Evolutionary conservation across 1,140 invertebrate species (phyloP).

Genomic region (Dolichoris vasculosae): DNA sequence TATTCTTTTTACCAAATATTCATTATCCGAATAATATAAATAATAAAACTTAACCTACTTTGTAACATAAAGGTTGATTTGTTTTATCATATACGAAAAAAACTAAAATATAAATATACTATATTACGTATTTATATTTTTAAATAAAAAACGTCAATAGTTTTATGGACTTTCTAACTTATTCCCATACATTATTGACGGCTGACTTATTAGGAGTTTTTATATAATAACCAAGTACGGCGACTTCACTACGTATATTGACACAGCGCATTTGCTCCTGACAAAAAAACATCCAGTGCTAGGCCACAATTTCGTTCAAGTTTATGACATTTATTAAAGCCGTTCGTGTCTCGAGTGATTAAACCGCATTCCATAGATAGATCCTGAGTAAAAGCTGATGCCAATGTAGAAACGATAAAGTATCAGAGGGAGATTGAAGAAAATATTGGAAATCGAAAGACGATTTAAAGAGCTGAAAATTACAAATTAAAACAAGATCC

Average conservation of each 20-base stretch:
- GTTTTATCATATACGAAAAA: no score
- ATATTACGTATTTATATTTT: neutral
- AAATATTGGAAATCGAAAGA: conserved; percentile 38
- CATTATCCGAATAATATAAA: no score
- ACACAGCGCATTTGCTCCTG: neutral
- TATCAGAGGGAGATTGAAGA: neutral
- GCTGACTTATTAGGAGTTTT: neutral
- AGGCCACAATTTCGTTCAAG: conserved; percentile 37
- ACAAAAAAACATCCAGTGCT: conserved; percentile 24
- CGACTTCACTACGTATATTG: neutral
- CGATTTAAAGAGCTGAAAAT: neutral
- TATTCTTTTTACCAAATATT: no score
- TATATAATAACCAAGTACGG: neutral
- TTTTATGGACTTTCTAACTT: conserved; percentile 15
- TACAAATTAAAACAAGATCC: neutral
- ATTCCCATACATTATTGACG: neutral
- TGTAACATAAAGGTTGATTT: no score
- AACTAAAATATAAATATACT: no score
- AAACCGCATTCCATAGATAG: conserved; percentile 28
- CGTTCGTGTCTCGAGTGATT: conserved; percentile 48
- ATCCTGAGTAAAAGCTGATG: neutral
- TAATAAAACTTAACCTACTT: no score
- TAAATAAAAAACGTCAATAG: neutral
- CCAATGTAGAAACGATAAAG: neutral
- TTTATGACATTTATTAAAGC: conserved; percentile 53